phyloP scores from a whole-genome alignment of 92 coral and sea anemone genomes.

The Pocillopora meandrina region DNA sequence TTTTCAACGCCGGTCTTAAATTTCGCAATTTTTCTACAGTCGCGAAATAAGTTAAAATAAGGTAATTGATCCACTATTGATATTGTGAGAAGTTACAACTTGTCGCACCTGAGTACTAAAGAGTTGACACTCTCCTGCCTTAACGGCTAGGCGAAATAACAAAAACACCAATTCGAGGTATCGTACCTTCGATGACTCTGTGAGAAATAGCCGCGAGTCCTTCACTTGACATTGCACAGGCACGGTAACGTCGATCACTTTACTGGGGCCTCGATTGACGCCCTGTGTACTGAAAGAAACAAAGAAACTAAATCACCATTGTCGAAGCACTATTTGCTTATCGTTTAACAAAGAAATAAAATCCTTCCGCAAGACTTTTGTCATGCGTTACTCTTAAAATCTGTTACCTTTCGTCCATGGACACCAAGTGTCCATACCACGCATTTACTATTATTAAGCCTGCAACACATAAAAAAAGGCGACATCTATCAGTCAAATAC shows the following conservation, averaged over 20 bases:
- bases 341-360: not conserved
- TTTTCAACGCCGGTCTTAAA: no score
- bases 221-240: slow-evolving; percentile 96
- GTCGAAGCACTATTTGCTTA: not conserved
- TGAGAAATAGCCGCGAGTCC: slow-evolving; percentile 87
- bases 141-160: not conserved
- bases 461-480: slow-evolving; percentile 16
- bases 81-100: no score
- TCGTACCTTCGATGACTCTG: slow-evolving; percentile 88
- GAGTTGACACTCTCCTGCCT: no score
- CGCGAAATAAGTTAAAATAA: no score
- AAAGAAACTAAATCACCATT: not conserved
- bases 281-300: slow-evolving; percentile 47
- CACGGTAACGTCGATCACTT: slow-evolving; percentile 88
- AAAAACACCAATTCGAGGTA: not conserved
- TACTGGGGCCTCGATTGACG: slow-evolving; percentile 32
- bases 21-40: no score
- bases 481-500: not conserved
- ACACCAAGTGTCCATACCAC: slow-evolving; percentile 89
- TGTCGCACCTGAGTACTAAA: not conserved
- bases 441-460: slow-evolving; percentile 90
- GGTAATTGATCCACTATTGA: no score
- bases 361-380: not conserved
- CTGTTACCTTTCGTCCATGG: slow-evolving; percentile 64
- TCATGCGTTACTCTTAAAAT: not conserved